Conservation (phyloP, 2,888 invertebrate genomes). For the Nemurella pictetii region DNA sequence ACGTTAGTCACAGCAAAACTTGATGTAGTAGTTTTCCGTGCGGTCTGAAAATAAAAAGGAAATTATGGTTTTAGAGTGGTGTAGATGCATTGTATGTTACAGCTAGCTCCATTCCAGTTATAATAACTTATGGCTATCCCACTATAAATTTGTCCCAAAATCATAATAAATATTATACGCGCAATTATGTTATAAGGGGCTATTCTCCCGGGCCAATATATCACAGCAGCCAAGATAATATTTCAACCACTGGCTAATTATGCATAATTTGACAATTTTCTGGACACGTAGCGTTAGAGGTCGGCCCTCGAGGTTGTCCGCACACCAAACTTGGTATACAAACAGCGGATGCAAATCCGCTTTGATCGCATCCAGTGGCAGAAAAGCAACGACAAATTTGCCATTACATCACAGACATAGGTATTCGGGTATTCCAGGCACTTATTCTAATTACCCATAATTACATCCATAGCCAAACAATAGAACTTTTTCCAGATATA, state of each 20-base stretch:
- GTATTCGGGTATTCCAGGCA: neutral
- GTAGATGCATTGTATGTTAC: neutral
- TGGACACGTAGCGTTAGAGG: neutral
- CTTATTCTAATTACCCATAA: neutral
- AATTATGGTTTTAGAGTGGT: neutral
- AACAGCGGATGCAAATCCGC: neutral
- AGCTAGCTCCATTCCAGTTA: neutral
- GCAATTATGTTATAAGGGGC: neutral
- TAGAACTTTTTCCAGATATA: neutral
- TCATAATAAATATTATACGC: neutral
- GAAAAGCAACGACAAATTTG: neutral
- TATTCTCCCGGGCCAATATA: neutral
- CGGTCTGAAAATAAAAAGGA: neutral
- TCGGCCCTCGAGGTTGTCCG: too few species aligned
- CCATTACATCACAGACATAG: neutral
- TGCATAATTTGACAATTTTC: neutral
- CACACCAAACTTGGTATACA: too few species aligned
- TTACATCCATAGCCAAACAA: neutral
- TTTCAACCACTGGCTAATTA: neutral
- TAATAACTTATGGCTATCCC: neutral
- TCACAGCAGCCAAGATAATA: neutral
- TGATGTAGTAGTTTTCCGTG: neutral
- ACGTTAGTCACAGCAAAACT: neutral
- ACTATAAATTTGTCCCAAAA: neutral
- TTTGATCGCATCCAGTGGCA: neutral